Evolutionary conservation across 1,140 invertebrate genomes (phyloP).

Genomic region (Sinonovacula constricta): DNA sequence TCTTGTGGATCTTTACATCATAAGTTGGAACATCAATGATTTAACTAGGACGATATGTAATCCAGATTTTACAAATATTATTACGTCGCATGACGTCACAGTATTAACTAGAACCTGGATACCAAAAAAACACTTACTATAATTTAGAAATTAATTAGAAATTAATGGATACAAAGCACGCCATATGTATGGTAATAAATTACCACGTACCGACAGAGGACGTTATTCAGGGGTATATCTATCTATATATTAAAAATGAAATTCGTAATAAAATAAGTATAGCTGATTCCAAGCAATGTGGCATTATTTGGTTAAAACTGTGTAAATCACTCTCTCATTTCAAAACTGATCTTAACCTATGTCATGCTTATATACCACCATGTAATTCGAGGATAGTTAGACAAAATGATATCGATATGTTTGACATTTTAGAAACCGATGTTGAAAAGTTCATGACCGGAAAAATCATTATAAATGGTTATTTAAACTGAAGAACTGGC

Average conservation of each 20-base stretch:
- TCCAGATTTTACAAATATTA: background rate
- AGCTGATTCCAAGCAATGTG: background rate
- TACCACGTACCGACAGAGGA: background rate
- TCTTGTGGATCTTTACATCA: background rate
- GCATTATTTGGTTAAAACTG: too few relatives aligned
- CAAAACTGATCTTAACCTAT: background rate
- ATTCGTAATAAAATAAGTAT: background rate
- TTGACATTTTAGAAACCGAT: too few relatives aligned
- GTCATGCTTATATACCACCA: constrained; percentile 2
- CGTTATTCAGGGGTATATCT: constrained; percentile 1
- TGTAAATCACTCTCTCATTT: background rate
- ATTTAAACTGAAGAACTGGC: too few relatives aligned
- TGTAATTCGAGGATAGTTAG: too few relatives aligned
- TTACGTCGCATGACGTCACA: background rate
- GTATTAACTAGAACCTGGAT: constrained; percentile 8
- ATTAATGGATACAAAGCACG: background rate
- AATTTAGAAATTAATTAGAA: background rate
- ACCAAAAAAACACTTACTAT: constrained; percentile 1
- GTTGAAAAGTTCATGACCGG: too few relatives aligned
- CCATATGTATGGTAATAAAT: constrained; percentile 30
- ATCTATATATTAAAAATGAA: constrained; percentile 7
- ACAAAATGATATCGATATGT: too few relatives aligned
- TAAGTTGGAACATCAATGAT: constrained; percentile 5
- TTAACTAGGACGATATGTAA: background rate
- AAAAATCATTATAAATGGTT: too few relatives aligned